Percentiles rank a stretch among this genome's conserved stretches.
Evolutionary conservation across 2,113 vertebrate genomes (phyloP).

Genomic region (Prietella phreatophila): DNA sequence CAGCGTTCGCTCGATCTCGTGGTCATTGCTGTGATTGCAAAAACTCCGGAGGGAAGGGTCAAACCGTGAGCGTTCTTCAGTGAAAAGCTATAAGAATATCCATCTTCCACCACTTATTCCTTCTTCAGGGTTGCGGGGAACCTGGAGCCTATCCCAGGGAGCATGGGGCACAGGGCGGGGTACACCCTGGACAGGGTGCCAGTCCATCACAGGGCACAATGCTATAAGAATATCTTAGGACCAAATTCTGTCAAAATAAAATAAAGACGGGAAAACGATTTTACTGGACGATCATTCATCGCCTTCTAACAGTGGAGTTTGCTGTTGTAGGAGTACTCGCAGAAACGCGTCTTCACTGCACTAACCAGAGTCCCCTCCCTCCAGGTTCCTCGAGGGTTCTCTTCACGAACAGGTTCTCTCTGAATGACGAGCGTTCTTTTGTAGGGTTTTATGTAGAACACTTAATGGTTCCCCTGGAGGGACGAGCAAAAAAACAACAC

Average conservation of each 20-base stretch:
- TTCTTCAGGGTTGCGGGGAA: too few relatives aligned
- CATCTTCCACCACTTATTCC: too few relatives aligned
- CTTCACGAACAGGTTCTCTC: background rate
- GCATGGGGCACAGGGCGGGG: too few relatives aligned
- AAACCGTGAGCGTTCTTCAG: background rate
- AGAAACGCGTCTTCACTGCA: background rate
- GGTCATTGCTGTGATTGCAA: too few relatives aligned
- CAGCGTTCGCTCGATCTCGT: too few relatives aligned
- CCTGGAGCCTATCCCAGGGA: too few relatives aligned
- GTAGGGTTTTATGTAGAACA: background rate
- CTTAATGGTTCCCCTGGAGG: background rate
- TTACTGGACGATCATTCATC: background rate
- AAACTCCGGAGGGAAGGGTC: background rate
- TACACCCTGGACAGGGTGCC: too few relatives aligned
- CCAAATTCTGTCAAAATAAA: background rate
- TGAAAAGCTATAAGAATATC: background rate
- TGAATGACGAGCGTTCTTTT: background rate
- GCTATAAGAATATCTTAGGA: background rate
- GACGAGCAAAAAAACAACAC: background rate
- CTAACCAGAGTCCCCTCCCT: background rate
- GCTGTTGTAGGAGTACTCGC: background rate
- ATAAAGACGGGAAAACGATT: background rate
- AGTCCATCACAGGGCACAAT: too few relatives aligned
- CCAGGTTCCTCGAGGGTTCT: too few relatives aligned
- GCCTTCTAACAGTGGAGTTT: background rate